Conservation (phyloP, 2,888 invertebrate genomes). For the Tupiocoris notatus region DNA sequence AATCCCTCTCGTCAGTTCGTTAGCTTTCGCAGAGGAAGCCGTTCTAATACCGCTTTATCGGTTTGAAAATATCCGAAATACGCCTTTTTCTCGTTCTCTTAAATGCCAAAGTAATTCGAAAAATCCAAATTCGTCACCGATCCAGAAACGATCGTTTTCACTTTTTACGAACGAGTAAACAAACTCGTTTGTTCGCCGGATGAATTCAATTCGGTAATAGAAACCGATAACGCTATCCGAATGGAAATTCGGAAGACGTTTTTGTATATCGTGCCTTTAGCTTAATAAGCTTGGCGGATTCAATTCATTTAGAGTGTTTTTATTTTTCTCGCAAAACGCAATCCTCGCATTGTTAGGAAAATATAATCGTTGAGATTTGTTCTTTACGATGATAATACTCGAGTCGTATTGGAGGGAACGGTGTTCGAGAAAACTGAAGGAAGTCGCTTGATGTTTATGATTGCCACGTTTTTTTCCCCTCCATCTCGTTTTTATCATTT, state of each 20-base stretch:
- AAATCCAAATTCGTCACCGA: no score
- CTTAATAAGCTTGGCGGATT: background rate
- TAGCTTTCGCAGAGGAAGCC: no score
- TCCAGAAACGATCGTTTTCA: no score
- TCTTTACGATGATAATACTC: background rate
- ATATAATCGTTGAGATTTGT: background rate
- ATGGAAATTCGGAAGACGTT: background rate
- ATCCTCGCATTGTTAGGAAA: background rate
- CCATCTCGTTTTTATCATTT: background rate
- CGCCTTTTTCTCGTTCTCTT: no score
- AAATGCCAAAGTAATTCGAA: no score
- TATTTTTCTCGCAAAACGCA: background rate
- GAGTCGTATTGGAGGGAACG: background rate
- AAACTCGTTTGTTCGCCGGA: background rate
- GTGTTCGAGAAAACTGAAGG: background rate
- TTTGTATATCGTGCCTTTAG: background rate
- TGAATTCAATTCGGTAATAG: background rate
- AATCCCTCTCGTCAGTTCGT: no score
- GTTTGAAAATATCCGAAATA: no score
- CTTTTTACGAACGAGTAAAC: background rate
- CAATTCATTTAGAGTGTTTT: background rate
- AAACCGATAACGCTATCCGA: no score
- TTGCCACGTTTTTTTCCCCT: background rate
- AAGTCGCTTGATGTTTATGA: background rate
- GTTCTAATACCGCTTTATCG: no score